phyloP scores from a whole-genome alignment of 1,140 invertebrate genomes.

The Drosophila varians region DNA sequence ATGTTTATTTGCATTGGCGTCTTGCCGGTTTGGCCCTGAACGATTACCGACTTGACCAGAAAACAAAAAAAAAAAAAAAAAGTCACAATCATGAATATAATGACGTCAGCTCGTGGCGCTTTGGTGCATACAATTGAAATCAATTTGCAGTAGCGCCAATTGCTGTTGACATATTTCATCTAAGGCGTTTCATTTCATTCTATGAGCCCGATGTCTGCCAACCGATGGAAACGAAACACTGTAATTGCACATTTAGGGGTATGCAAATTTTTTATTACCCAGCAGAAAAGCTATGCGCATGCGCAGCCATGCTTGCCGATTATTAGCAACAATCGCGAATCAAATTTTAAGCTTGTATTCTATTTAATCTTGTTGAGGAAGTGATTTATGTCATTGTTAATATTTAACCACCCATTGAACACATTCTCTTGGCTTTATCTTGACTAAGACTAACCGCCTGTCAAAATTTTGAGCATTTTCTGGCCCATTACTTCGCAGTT shows the following conservation, averaged over 20 bases:
- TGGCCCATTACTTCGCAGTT: conserved; percentile 55
- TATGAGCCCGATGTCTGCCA: neutral
- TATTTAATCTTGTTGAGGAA: conserved; percentile 7
- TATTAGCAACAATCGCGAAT: conserved; percentile 3
- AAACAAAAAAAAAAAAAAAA: conserved; percentile 6
- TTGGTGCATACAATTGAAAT: conserved; percentile 70
- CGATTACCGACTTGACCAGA: conserved; percentile 33
- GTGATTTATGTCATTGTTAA: conserved; percentile 8
- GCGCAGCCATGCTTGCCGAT: conserved; percentile 16
- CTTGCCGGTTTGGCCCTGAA: conserved; percentile 59
- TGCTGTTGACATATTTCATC: conserved; percentile 71
- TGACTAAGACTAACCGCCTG: conserved; percentile 49
- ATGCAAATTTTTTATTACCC: conserved; percentile 55
- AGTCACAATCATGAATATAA: conserved; percentile 31
- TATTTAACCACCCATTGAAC: neutral
- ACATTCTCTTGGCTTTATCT: conserved; percentile 34
- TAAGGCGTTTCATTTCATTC: conserved; percentile 48
- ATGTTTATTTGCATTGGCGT: conserved; percentile 66
- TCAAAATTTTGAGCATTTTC: conserved; percentile 44
- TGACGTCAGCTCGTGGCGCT: conserved; percentile 62
- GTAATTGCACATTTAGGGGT: conserved; percentile 14
- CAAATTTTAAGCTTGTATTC: conserved; percentile 6
- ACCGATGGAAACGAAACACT: conserved; percentile 8
- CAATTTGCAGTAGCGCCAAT: conserved; percentile 70
- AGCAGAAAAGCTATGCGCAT: conserved; percentile 21